Evolutionary conservation across 1,140 invertebrate genomes (phyloP).

Genomic region (Ooceraea biroi): DNA sequence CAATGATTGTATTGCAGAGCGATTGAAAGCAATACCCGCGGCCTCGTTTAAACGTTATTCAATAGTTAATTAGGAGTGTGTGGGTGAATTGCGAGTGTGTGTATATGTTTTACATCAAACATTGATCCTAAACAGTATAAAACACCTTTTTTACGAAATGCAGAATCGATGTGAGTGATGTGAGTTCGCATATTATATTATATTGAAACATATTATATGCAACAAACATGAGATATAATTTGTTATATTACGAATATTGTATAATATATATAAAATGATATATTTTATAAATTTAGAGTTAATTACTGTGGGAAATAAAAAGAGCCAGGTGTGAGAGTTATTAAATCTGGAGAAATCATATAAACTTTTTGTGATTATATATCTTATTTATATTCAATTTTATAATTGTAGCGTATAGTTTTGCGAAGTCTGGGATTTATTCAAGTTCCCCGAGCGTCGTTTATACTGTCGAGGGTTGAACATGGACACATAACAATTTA

Average conservation of each 20-base stretch:
- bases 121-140: conserved; percentile 46
- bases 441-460: not conserved
- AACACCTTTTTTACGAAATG: conserved; percentile 39
- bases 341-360: not conserved
- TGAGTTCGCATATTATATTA: conserved; percentile 38
- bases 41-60: conserved; percentile 47
- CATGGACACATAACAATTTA: conserved; percentile 4
- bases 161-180: conserved; percentile 21
- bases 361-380: conserved; percentile 9
- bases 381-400: conserved; percentile 49
- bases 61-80: conserved; percentile 6
- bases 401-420: conserved; percentile 15
- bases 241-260: conserved; percentile 37
- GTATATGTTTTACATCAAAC: conserved; percentile 24
- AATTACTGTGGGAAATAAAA: conserved; percentile 25
- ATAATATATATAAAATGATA: conserved; percentile 50
- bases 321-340: conserved; percentile 2
- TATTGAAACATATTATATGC: not conserved
- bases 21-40: conserved; percentile 51
- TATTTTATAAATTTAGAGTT: conserved; percentile 55
- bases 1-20: conserved; percentile 33
- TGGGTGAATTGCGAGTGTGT: conserved; percentile 7
- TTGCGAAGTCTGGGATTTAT: not conserved
- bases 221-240: conserved; percentile 43
- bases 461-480: conserved; percentile 31